Conservation (phyloP, 2,797 vertebrate species). For the Threskiornis aethiopicus region DNA sequence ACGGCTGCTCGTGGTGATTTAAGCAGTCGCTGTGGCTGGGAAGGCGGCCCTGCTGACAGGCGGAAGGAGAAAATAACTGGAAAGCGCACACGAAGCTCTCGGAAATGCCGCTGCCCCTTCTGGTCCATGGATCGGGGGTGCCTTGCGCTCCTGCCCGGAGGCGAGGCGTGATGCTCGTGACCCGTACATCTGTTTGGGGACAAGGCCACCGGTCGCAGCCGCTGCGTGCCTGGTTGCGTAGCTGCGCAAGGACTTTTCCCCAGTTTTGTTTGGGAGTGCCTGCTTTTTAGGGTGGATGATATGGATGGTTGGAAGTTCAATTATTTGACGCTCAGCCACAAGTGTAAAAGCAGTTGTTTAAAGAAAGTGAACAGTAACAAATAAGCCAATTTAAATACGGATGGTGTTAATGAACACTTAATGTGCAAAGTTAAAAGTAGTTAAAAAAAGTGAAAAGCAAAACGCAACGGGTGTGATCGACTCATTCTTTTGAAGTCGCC, state of each 20-base stretch:
- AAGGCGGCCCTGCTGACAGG: neutral
- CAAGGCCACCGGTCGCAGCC: neutral
- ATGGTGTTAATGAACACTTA: neutral
- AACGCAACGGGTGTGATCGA: neutral
- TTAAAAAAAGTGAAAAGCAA: neutral
- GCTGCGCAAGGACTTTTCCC: neutral
- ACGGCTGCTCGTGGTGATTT: accelerated
- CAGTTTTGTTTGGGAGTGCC: neutral
- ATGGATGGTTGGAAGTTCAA: neutral
- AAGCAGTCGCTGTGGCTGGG: neutral
- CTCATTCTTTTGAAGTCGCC: neutral
- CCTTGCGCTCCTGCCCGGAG: neutral
- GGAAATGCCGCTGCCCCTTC: neutral
- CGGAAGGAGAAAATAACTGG: neutral
- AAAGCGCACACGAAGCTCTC: neutral
- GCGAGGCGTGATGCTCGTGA: accelerated
- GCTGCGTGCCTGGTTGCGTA: neutral
- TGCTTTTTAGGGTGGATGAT: neutral
- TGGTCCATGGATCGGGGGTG: neutral
- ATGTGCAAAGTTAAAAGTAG: neutral
- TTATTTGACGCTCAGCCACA: neutral
- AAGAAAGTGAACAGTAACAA: neutral
- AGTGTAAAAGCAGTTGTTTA: slow-evolving; percentile 14
- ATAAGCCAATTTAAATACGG: neutral
- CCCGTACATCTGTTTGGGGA: neutral